These are phyloP conservation scores for Diadumene lineata DNA, from an alignment of 92 coral and sea anemone species.

Conservation along the genomic window DNA sequence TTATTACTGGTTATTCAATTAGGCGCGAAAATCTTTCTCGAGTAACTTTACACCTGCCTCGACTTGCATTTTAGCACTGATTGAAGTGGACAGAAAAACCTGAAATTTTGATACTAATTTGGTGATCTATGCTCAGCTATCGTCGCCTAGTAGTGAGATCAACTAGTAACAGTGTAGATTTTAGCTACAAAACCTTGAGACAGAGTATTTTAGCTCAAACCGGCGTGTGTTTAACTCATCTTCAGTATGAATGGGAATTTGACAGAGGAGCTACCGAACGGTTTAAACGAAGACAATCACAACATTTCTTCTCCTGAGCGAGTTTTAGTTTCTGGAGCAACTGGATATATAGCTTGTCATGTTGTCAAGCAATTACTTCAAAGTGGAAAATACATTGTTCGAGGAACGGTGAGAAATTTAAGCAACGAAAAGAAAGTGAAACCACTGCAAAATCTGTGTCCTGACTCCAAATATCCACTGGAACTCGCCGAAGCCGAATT, in stretches of 20 bases:
- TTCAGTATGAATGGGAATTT: background rate
- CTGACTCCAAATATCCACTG: constrained; percentile 76
- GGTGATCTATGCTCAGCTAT: constrained; percentile 6
- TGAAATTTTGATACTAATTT: background rate
- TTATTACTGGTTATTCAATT: background rate
- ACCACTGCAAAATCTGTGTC: constrained; percentile 69
- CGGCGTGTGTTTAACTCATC: too few relatives aligned
- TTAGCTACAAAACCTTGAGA: background rate
- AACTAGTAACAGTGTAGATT: background rate
- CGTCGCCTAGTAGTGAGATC: background rate
- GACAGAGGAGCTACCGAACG: constrained; percentile 3
- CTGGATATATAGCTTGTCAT: constrained; percentile 92
- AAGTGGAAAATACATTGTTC: constrained; percentile 63
- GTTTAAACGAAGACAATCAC: background rate
- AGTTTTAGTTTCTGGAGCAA: constrained; percentile 93
- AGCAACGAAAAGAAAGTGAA: constrained; percentile 70
- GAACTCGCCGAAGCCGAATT: constrained; percentile 93
- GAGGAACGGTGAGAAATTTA: constrained; percentile 88
- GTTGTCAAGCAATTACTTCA: constrained; percentile 73
- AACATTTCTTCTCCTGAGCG: constrained; percentile 26
- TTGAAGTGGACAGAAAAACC: background rate
- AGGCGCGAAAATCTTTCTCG: constrained; percentile 21
- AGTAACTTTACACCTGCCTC: constrained; percentile 19
- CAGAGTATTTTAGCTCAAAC: too few relatives aligned
- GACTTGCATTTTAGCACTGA: background rate